A percentile compares a stretch with the other conserved stretches of the same genome.
These are phyloP conservation scores for Acridotheres tristis DNA, from an alignment of 2,797 vertebrate species.

Conservation along the genomic window DNA sequence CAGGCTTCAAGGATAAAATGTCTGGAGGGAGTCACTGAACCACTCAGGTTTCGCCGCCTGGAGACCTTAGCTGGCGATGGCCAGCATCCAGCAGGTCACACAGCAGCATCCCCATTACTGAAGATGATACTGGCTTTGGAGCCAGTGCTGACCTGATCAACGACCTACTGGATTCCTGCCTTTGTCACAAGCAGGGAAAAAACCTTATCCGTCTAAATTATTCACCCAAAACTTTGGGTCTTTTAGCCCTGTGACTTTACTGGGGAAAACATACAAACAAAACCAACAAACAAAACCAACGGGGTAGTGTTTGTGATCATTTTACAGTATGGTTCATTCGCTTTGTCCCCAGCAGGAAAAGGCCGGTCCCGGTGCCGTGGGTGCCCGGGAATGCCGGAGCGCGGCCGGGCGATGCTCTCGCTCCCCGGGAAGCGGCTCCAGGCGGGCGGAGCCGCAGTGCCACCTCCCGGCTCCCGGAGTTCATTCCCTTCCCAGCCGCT, in stretches of 20 bases:
- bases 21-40: background rate
- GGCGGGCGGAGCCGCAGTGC: background rate
- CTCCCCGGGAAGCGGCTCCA: rapidly evolving
- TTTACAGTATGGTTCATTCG: rapidly evolving
- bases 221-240: background rate
- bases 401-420: background rate
- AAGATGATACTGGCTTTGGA: background rate
- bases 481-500: too few species aligned
- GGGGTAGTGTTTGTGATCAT: rapidly evolving
- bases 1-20: background rate
- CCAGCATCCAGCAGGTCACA: background rate
- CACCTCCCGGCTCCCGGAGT: background rate
- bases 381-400: background rate
- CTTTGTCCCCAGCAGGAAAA: background rate
- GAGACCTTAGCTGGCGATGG: background rate
- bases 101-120: background rate
- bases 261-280: background rate
- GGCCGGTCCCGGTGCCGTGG: rapidly evolving
- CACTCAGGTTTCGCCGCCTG: background rate
- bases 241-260: background rate
- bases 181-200: background rate
- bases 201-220: background rate
- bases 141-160: background rate
- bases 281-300: background rate
- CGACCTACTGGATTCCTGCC: background rate